Evolutionary conservation across 2,113 vertebrate genomes (phyloP).

Genomic region (Peromyscus polionotus): DNA sequence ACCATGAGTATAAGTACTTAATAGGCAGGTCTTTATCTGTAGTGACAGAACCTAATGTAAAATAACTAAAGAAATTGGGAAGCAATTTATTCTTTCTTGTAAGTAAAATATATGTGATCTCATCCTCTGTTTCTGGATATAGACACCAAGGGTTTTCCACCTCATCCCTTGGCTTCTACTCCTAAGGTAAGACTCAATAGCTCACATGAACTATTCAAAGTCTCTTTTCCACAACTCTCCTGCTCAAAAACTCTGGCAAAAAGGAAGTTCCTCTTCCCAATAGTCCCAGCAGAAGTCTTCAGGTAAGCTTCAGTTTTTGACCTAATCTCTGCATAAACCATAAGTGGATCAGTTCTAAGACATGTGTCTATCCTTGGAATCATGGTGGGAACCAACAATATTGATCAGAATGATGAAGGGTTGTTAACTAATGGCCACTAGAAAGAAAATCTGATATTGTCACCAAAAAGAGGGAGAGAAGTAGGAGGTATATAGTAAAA

Average conservation of each 20-base stretch:
- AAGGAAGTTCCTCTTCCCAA: background rate
- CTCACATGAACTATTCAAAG: background rate
- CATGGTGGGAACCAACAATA: background rate
- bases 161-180: background rate
- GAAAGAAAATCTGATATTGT: background rate
- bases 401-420: background rate
- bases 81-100: background rate
- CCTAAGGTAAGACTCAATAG: background rate
- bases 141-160: background rate
- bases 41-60: slow-evolving; percentile 15
- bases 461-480: fast-evolving
- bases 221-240: background rate
- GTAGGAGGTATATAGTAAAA: background rate
- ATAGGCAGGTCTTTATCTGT: background rate
- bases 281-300: background rate
- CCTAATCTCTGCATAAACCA: background rate
- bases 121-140: background rate
- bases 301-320: background rate
- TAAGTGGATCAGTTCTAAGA: background rate
- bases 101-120: slow-evolving; percentile 14
- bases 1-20: background rate
- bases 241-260: background rate
- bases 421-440: background rate
- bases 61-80: background rate
- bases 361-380: background rate